A percentile compares a stretch with the other conserved stretches of the same genome.
Evolutionary conservation across 2,888 invertebrate species (phyloP).

Genomic region (Drosophila nr. medialis): DNA sequence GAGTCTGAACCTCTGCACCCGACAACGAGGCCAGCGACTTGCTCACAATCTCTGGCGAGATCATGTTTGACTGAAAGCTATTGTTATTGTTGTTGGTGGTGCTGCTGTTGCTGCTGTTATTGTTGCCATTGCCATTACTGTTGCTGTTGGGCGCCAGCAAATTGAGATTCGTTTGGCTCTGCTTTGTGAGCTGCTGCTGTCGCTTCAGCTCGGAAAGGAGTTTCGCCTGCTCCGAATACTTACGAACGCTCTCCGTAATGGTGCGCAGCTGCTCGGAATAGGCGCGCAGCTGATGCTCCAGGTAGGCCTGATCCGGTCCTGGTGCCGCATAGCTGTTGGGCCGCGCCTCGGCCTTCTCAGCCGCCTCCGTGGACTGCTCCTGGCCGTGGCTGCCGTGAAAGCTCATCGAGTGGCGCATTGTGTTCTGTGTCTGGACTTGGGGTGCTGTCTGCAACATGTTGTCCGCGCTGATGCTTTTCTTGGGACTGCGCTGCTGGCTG

Average conservation of each 20-base stretch:
- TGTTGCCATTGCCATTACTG: constrained; percentile 11
- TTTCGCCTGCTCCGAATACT: constrained; percentile 85
- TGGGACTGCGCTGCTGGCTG: constrained; percentile 68
- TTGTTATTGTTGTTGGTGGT: constrained; percentile 42
- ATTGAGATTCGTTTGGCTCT: constrained; percentile 66
- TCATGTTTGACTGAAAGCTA: constrained; percentile 80
- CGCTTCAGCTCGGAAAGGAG: constrained; percentile 84
- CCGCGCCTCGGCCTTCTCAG: constrained; percentile 56
- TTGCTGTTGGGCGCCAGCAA: constrained; percentile 58
- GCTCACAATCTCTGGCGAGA: constrained; percentile 83
- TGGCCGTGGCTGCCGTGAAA: constrained; percentile 83
- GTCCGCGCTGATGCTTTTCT: constrained; percentile 81
- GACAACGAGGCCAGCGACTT: constrained; percentile 82
- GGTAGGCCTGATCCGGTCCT: constrained; percentile 83
- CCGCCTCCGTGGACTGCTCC: constrained; percentile 46
- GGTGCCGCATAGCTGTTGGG: constrained; percentile 83
- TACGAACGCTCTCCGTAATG: constrained; percentile 84
- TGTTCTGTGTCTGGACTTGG: constrained; percentile 33
- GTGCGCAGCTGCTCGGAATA: constrained; percentile 84
- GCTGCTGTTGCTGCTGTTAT: constrained; percentile 13
- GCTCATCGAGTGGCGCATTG: constrained; percentile 84
- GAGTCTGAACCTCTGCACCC: constrained; percentile 82
- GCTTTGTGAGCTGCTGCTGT: constrained; percentile 82
- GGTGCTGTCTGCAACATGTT: constrained; percentile 66
- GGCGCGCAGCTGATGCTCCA: constrained; percentile 84